Conservation (phyloP, 1,140 invertebrate species). For the Zophobas atratus region DNA sequence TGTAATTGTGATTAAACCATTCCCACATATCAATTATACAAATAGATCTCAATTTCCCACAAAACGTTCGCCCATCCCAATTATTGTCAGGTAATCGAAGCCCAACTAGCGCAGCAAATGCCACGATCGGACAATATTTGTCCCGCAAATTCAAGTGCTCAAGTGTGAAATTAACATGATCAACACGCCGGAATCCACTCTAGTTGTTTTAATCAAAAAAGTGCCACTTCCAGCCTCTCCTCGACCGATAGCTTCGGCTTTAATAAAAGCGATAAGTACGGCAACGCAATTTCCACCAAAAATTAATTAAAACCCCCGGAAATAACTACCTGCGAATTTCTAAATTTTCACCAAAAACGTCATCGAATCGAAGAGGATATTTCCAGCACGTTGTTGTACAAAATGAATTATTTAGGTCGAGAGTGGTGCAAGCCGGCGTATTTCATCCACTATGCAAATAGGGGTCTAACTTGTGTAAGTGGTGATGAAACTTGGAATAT, state of each 20-base stretch:
- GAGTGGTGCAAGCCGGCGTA: constrained; percentile 11
- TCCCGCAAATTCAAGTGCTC: constrained; percentile 19
- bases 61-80: background rate
- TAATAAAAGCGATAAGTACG: constrained; percentile 41
- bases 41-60: background rate
- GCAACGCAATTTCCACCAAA: constrained; percentile 38
- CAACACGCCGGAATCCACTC: constrained; percentile 22
- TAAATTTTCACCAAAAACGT: background rate
- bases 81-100: constrained; percentile 15
- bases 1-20: too few species aligned
- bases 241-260: constrained; percentile 33
- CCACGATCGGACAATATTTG: constrained; percentile 26
- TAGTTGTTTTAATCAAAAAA: constrained; percentile 39
- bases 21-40: background rate
- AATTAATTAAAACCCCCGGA: constrained; percentile 29
- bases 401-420: constrained; percentile 6
- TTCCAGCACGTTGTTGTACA: background rate
- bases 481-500: constrained; percentile 39
- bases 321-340: constrained; percentile 31
- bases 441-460: constrained; percentile 34
- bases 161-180: constrained; percentile 34
- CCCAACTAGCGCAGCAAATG: background rate
- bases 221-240: constrained; percentile 30
- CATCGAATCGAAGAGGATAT: background rate
- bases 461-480: constrained; percentile 23